phyloP scores from a whole-genome alignment of 2,797 vertebrate genomes.

The Scolopax bukidnonensis region DNA sequence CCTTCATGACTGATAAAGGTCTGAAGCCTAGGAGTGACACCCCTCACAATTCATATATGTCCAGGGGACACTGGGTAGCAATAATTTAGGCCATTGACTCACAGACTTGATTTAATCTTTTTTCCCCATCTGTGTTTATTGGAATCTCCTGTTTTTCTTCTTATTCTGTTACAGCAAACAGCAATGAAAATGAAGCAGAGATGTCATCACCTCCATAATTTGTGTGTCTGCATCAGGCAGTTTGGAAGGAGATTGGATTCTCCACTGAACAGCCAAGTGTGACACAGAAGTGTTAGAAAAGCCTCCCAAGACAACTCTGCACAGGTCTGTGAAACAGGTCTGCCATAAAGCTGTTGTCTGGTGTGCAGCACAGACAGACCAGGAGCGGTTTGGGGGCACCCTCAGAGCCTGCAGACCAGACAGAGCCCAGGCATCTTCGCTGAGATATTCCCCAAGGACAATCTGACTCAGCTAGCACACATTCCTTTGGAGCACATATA shows the following conservation, averaged over 20 bases:
- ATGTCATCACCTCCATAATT: neutral
- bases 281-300: neutral
- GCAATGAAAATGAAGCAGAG: fast-evolving
- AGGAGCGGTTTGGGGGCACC: fast-evolving
- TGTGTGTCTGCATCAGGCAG: fast-evolving
- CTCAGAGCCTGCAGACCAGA: neutral
- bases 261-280: neutral
- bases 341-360: neutral
- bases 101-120: neutral
- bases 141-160: neutral
- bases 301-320: neutral
- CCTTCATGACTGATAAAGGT: neutral
- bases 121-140: neutral
- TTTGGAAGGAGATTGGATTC: neutral
- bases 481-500: neutral
- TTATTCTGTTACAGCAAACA: neutral
- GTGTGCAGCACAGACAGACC: neutral
- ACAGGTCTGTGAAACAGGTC: neutral
- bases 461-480: neutral
- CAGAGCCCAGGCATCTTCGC: neutral
- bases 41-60: neutral
- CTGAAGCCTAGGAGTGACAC: neutral
- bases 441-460: neutral
- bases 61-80: fast-evolving
- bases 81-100: neutral